Evolutionary conservation across 2,113 vertebrate species (phyloP), one percentile per base, ranked within the genome.

Genomic region (Phylloscopus whistleri): DNA sequence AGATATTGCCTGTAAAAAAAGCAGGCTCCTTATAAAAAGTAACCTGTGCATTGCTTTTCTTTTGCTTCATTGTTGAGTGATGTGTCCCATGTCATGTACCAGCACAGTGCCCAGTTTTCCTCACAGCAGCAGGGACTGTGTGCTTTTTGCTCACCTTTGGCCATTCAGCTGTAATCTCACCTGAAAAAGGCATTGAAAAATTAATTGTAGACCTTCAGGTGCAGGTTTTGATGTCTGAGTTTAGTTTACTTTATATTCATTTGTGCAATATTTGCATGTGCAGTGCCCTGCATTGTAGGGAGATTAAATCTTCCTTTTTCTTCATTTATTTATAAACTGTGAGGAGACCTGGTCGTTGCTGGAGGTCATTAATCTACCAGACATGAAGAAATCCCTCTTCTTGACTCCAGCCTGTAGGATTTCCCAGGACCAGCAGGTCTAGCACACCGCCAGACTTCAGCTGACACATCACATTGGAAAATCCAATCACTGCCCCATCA

Each of bases 21-120:
- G 3, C 49, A 69, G 66, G 17, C 9, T 84, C 41, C 17, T 69
- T 64, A 26, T 37, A 18, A 26, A 15, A 22, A 5, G 2, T 27
- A 9, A 70, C 4, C 33, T 51, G 17, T 1, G 1, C 4, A 0
- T 56, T 48, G 43, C 13, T 70, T 66, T 77, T 41, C 15, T 46
- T 74, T 70, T 58, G 10, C 13, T 62, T 35, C n/a, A 28, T 14
- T 2, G 0, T 46, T 31, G 16, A 31, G 14, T 44, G 52, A 10
- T 0, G 0, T 19, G 39, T 41, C 55, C 37, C 15, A 0, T 22
- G 56, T 59, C 48, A 11, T 10, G 20, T 5, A 13, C n/a, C n/a
- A n/a, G n/a, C n/a, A n/a, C n/a, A n/a, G 48, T 69, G 13, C 37
- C 16, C 3, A 2, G 4, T 52, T 59, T 59, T 67, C 53, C 31